phyloP scores from a whole-genome alignment of 2,888 invertebrate species.

The Sesia apiformis region DNA sequence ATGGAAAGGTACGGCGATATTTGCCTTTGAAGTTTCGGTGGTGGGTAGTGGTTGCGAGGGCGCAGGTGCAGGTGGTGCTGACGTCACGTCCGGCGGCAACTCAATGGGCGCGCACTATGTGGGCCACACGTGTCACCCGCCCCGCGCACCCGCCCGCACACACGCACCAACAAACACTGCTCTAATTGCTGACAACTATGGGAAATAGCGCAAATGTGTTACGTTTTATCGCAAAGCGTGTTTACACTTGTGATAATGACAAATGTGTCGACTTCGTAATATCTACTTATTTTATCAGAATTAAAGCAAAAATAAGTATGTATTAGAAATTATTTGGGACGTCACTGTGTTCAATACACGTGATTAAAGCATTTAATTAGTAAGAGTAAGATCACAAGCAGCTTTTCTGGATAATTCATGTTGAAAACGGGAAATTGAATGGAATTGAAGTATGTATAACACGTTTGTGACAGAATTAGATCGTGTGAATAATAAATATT shows the following conservation, averaged over 20 bases:
- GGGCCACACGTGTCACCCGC: slow-evolving; percentile 65
- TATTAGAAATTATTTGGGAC: too few relatives aligned
- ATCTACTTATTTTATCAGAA: too few relatives aligned
- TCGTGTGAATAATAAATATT: slow-evolving; percentile 56
- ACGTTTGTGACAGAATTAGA: slow-evolving; percentile 47
- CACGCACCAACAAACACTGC: slow-evolving; percentile 42
- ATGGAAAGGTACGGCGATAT: neutral
- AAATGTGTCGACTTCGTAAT: slow-evolving; percentile 20
- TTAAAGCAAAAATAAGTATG: too few relatives aligned
- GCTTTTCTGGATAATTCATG: too few relatives aligned
- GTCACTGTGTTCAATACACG: too few relatives aligned
- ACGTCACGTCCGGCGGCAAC: slow-evolving; percentile 46
- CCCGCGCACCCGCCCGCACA: slow-evolving; percentile 18
- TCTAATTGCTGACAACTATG: slow-evolving; percentile 68
- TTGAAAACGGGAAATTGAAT: too few relatives aligned
- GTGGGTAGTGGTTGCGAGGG: slow-evolving; percentile 20
- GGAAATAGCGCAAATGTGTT: slow-evolving; percentile 63
- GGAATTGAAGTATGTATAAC: too few relatives aligned
- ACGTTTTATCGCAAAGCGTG: slow-evolving; percentile 49
- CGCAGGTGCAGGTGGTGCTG: slow-evolving; percentile 50
- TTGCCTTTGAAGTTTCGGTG: slow-evolving; percentile 3
- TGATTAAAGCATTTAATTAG: too few relatives aligned
- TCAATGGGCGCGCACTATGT: slow-evolving; percentile 60
- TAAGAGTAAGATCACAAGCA: too few relatives aligned
- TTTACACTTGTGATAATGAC: slow-evolving; percentile 52